Conservation (phyloP, 2,113 vertebrate genomes). For the Actenoides hombroni region DNA sequence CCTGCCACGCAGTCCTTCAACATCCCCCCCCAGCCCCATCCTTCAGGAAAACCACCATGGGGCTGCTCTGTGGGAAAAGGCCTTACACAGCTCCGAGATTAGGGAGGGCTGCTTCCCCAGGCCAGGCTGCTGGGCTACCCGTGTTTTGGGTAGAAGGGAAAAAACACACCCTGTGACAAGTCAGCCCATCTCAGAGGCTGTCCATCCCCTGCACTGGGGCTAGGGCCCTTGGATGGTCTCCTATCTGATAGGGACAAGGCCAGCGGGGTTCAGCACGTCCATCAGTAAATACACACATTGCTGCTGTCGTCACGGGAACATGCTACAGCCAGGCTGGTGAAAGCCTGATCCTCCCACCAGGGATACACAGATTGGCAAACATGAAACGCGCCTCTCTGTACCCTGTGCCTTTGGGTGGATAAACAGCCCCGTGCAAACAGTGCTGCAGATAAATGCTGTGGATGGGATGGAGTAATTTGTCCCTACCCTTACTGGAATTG, state of each 20-base stretch:
- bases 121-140: background rate
- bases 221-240: background rate
- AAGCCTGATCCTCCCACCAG: background rate
- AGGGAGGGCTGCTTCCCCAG: background rate
- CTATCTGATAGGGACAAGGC: background rate
- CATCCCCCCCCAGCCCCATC: background rate
- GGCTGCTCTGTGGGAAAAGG: background rate
- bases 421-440: constrained; percentile 40
- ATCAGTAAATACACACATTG: background rate
- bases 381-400: background rate
- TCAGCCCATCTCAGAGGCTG: background rate
- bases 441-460: background rate
- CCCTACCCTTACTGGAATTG: background rate
- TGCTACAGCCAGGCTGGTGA: background rate
- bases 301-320: accelerated
- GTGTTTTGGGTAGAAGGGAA: background rate
- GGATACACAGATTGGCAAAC: background rate
- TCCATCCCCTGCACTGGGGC: background rate
- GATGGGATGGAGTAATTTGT: background rate
- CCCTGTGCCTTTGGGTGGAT: background rate
- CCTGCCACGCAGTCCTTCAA: accelerated
- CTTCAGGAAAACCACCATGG: background rate
- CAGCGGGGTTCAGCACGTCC: background rate
- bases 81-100: accelerated
- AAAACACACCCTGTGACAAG: background rate